Conservation (phyloP, 2,888 invertebrate species). For the Ophion slaviceki region DNA sequence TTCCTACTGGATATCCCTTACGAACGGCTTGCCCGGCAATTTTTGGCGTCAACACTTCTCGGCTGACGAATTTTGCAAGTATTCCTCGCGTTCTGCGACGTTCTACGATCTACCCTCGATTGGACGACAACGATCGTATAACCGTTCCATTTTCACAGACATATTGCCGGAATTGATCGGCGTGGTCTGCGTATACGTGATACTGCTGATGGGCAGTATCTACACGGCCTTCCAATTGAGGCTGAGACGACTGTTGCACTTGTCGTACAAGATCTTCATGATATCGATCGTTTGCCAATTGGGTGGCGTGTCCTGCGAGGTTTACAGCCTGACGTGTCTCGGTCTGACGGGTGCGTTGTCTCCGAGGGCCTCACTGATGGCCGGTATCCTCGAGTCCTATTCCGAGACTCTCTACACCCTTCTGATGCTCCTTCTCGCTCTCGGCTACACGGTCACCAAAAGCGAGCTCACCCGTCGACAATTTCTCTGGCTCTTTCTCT, state of each 20-base stretch:
- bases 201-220: constrained; percentile 89
- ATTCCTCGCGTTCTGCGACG: constrained; percentile 2
- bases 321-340: constrained; percentile 90
- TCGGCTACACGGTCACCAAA: constrained; percentile 96
- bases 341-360: constrained; percentile 90
- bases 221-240: constrained; percentile 91
- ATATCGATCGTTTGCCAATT: constrained; percentile 89
- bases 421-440: constrained; percentile 92
- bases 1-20: constrained; percentile 91
- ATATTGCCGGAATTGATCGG: constrained; percentile 92
- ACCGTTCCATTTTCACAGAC: constrained; percentile 85
- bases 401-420: constrained; percentile 91
- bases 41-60: constrained; percentile 96
- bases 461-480: constrained; percentile 90
- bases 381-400: constrained; percentile 89
- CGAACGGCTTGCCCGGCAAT: constrained; percentile 92
- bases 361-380: constrained; percentile 84
- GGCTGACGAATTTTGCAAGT: constrained; percentile 91
- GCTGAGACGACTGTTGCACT: constrained; percentile 92
- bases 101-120: neutral
- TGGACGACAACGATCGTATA: neutral
- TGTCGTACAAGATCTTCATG: constrained; percentile 94
- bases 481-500: constrained; percentile 90
- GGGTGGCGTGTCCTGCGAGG: constrained; percentile 88
- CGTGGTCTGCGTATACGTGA: constrained; percentile 89